phyloP scores from a whole-genome alignment of 64 coral and sea anemone genomes.

The Porites australiensis region DNA sequence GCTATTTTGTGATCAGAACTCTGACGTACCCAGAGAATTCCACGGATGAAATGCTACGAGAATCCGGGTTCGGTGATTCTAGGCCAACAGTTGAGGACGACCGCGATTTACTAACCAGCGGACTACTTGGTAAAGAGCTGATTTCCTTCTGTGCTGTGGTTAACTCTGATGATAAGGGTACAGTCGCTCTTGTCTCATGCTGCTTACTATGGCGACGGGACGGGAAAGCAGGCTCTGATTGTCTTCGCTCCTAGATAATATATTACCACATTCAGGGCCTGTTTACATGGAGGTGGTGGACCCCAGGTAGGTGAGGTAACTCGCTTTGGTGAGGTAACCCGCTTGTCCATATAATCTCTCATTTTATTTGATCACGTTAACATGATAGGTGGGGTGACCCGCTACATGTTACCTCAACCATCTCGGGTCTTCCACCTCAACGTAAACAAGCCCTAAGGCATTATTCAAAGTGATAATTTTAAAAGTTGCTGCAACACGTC shows the following conservation, averaged over 20 bases:
- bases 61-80: background rate
- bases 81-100: background rate
- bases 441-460: too few species aligned
- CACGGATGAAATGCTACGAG: background rate
- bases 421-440: too few species aligned
- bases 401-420: too few species aligned
- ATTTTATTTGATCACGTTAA: too few species aligned
- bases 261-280: too few species aligned
- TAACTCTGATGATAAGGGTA: conserved; percentile 15
- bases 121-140: conserved; percentile 8
- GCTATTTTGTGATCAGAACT: background rate
- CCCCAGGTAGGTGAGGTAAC: too few species aligned
- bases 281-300: too few species aligned
- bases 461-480: too few species aligned
- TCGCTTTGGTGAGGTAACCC: too few species aligned
- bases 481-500: too few species aligned
- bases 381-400: too few species aligned
- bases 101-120: conserved; percentile 7
- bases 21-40: background rate
- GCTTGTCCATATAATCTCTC: too few species aligned
- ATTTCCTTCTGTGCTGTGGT: background rate
- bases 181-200: background rate
- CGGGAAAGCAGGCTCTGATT: background rate
- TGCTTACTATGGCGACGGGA: conserved; percentile 32
- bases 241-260: conserved; percentile 3